Conservation (phyloP, 2,113 vertebrate species). For the Dinomys branickii region DNA sequence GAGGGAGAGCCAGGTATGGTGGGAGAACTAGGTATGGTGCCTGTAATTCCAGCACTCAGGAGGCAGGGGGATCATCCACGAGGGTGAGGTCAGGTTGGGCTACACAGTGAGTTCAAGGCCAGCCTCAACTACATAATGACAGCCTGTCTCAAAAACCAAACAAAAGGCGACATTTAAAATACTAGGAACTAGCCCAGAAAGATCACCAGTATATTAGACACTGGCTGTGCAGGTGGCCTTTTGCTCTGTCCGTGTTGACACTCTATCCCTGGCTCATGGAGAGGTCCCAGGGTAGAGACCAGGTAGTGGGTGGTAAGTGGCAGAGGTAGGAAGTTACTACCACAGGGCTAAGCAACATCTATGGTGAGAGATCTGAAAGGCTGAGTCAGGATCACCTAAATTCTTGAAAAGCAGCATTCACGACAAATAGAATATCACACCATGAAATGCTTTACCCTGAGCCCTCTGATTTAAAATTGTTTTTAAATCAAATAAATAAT, state of each 20-base stretch:
- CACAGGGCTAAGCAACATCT: background rate
- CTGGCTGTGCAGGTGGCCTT: background rate
- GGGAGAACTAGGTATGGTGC: background rate
- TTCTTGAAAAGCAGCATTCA: conserved; percentile 18
- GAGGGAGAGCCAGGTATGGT: background rate
- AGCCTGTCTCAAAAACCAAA: background rate
- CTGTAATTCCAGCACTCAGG: background rate
- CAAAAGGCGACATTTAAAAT: conserved; percentile 8
- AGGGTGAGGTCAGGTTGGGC: background rate
- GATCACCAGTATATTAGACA: background rate
- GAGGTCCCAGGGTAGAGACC: background rate
- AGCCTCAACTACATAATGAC: background rate
- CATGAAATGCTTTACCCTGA: background rate
- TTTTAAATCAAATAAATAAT: conserved; percentile 39
- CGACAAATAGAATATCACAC: background rate
- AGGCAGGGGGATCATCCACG: background rate
- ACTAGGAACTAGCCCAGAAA: background rate
- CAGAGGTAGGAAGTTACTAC: background rate
- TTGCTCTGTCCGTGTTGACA: background rate
- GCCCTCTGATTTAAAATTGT: background rate
- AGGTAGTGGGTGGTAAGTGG: background rate
- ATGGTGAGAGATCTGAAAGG: background rate
- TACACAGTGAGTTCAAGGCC: background rate
- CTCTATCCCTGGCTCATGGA: background rate
- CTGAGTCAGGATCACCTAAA: background rate